A percentile compares a stretch with the other conserved stretches of the same genome.
Conservation (phyloP, 2,113 vertebrate genomes). For the Perognathus longimembris region DNA sequence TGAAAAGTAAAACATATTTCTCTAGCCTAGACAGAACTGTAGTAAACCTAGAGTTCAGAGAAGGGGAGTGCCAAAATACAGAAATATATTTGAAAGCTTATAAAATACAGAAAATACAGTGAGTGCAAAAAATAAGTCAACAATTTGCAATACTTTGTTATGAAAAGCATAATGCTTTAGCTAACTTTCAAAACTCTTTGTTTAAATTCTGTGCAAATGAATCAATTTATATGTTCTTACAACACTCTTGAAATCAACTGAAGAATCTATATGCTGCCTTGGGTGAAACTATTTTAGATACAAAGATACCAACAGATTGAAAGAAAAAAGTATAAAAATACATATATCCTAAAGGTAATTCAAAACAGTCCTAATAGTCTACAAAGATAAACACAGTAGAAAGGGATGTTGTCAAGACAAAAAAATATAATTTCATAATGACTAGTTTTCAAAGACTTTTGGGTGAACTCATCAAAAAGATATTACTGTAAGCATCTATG, state of each 20-base stretch:
- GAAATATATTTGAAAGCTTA: background rate
- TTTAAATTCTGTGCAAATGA: background rate
- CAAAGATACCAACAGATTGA: background rate
- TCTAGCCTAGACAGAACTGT: background rate
- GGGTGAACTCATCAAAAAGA: background rate
- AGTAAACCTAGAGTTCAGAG: background rate
- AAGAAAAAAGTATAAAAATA: background rate
- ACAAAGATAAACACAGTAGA: background rate
- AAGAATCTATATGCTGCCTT: background rate
- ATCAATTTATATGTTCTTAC: background rate
- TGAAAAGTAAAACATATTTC: slow-evolving; percentile 22
- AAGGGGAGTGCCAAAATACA: background rate
- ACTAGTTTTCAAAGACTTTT: background rate
- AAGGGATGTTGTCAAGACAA: no score
- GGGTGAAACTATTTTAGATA: background rate
- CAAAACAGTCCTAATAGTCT: background rate
- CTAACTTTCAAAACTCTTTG: background rate
- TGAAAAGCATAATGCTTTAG: background rate
- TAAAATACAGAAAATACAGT: background rate
- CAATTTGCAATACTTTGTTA: background rate
- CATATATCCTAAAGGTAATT: background rate
- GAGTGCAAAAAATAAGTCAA: background rate
- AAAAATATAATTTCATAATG: background rate
- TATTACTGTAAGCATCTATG: background rate
- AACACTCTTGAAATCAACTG: background rate